Percentiles rank a stretch among this genome's conserved stretches.
These are phyloP conservation scores for Sinhomidia bicolor DNA, from an alignment of 2,888 invertebrate genomes.

Conservation along the genomic window DNA sequence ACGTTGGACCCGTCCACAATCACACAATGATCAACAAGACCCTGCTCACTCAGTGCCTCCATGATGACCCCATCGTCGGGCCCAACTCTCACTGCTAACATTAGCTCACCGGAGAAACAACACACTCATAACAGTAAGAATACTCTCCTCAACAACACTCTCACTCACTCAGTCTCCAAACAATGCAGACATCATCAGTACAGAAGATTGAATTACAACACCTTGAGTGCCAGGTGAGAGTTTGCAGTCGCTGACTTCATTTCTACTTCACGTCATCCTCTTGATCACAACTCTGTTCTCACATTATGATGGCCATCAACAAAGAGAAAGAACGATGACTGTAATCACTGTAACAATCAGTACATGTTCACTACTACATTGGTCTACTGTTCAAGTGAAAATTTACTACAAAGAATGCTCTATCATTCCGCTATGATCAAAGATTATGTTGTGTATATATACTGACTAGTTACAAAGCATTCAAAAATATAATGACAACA, in stretches of 20 bases:
- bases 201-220: background rate
- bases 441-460: background rate
- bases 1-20: constrained; percentile 62
- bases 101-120: constrained; percentile 1
- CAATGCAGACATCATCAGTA: background rate
- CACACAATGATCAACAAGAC: constrained; percentile 72
- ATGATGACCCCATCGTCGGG: constrained; percentile 72
- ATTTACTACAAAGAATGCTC: background rate
- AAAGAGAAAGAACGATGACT: too few relatives aligned
- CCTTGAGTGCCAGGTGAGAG: too few relatives aligned
- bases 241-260: too few relatives aligned
- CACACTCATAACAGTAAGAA: constrained; percentile 2
- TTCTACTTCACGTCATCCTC: too few relatives aligned
- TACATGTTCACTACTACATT: too few relatives aligned
- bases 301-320: too few relatives aligned
- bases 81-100: constrained; percentile 71
- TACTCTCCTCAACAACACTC: background rate
- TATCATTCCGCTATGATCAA: background rate
- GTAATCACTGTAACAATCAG: background rate
- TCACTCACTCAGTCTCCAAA: constrained; percentile 4
- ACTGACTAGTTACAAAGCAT: background rate
- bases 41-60: constrained; percentile 72
- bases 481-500: background rate
- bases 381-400: background rate
- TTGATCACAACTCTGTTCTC: too few relatives aligned